Percentiles rank a stretch among this genome's conserved stretches.
Conservation (phyloP, 2,113 vertebrate species). For the Psophia crepitans region DNA sequence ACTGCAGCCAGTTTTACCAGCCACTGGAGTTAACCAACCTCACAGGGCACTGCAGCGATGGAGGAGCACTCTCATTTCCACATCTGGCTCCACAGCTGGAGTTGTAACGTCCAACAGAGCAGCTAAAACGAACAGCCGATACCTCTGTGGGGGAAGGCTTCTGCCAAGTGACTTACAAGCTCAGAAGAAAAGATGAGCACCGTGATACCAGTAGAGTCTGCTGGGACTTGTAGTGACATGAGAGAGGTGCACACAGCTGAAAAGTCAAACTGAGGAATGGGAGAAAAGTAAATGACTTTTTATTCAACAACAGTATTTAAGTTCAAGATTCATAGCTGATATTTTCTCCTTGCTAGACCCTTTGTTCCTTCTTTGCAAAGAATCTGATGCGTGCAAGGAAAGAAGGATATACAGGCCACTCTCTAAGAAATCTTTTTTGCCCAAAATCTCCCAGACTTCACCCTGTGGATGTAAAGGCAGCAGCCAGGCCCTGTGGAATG, state of each 20-base stretch:
- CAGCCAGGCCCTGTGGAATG: not conserved
- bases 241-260: not conserved
- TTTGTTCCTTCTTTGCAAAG: not conserved
- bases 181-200: not conserved
- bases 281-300: not conserved
- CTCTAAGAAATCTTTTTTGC: not conserved
- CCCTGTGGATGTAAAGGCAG: not conserved
- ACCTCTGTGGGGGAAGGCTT: not conserved
- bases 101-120: not conserved
- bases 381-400: not conserved
- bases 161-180: not conserved
- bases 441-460: not conserved
- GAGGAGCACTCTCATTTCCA: not conserved
- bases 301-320: not conserved
- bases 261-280: not conserved
- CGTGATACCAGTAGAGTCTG: not conserved
- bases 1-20: not conserved
- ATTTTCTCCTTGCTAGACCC: not conserved
- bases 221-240: not conserved
- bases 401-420: not conserved
- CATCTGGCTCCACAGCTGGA: accelerated
- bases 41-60: accelerated
- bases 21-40: not conserved
- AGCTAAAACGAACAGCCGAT: not conserved
- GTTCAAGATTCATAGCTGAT: not conserved